A percentile compares a stretch with the other conserved stretches of the same genome.
Evolutionary conservation across 1,140 invertebrate species (phyloP).

Genomic region (Phymastichus coffea): DNA sequence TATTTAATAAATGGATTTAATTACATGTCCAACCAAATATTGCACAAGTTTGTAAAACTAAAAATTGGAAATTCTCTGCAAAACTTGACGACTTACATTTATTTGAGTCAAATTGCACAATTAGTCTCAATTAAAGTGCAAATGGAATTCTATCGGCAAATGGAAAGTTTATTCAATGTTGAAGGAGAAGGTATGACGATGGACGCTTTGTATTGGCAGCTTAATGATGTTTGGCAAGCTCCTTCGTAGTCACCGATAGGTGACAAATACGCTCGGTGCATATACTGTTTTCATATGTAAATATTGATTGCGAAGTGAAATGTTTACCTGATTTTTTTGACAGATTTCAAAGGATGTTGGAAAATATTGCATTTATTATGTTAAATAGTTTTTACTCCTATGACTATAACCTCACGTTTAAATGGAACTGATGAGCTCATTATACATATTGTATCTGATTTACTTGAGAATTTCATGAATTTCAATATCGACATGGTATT

Average conservation of each 20-base stretch:
- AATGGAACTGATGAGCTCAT: slow-evolving; percentile 39
- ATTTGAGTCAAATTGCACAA: slow-evolving; percentile 81
- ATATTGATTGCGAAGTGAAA: too few species aligned
- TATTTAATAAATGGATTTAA: too few species aligned
- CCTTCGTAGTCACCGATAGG: slow-evolving; percentile 95
- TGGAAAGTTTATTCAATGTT: slow-evolving; percentile 58
- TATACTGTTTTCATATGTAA: too few species aligned
- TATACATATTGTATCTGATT: slow-evolving; percentile 56
- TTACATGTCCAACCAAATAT: too few species aligned
- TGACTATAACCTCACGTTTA: slow-evolving; percentile 62
- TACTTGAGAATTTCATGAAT: slow-evolving; percentile 35
- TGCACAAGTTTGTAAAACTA: slow-evolving; percentile 64
- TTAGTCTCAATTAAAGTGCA: slow-evolving; percentile 84
- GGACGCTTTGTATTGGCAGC: slow-evolving; percentile 98
- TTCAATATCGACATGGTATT: slow-evolving; percentile 42
- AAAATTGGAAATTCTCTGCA: slow-evolving; percentile 52
- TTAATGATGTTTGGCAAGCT: slow-evolving; percentile 98
- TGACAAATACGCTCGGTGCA: too few species aligned
- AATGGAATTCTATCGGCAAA: slow-evolving; percentile 85
- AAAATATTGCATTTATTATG: slow-evolving; percentile 94
- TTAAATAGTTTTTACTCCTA: slow-evolving; percentile 80
- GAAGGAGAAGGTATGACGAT: slow-evolving; percentile 78
- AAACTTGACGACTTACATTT: slow-evolving; percentile 60
- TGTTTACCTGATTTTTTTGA: too few species aligned
- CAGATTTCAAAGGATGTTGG: slow-evolving; percentile 81